phyloP scores from a whole-genome alignment of 2,888 invertebrate genomes.

The Agriopis aurantiaria region DNA sequence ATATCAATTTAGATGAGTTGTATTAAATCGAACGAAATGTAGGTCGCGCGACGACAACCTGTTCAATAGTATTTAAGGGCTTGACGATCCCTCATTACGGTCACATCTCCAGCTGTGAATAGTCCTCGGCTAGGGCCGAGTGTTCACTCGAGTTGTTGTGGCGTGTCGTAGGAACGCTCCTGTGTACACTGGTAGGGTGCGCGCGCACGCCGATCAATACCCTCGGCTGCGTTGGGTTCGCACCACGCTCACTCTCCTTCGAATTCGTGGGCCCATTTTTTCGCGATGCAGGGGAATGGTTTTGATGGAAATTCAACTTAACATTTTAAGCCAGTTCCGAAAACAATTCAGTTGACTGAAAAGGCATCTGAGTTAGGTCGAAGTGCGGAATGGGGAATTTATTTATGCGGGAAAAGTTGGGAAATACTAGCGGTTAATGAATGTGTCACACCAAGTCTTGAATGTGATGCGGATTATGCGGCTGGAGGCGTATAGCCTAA shows the following conservation, averaged over 20 bases:
- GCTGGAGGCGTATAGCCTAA: constrained; percentile 50
- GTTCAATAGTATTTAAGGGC: constrained; percentile 23
- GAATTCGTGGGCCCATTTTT: constrained; percentile 78
- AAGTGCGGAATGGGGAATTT: constrained; percentile 9
- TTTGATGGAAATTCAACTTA: constrained; percentile 61
- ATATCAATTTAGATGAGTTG: constrained; percentile 3
- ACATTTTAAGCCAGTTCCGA: constrained; percentile 27
- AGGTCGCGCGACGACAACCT: constrained; percentile 15
- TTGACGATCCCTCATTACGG: constrained; percentile 37
- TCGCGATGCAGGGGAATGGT: constrained; percentile 64
- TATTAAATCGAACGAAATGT: constrained; percentile 9
- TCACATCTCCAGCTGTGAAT: constrained; percentile 65
- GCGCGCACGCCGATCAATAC: constrained; percentile 85
- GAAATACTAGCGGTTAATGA: constrained; percentile 51
- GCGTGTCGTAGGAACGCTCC: constrained; percentile 74
- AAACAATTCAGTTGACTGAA: constrained; percentile 53
- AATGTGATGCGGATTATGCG: constrained; percentile 46
- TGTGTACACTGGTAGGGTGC: constrained; percentile 81
- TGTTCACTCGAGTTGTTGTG: constrained; percentile 75
- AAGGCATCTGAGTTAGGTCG: constrained; percentile 28
- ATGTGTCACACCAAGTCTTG: constrained; percentile 35
- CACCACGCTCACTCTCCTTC: constrained; percentile 74
- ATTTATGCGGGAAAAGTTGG: constrained; percentile 50
- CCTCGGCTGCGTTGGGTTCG: constrained; percentile 75
- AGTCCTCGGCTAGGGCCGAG: constrained; percentile 72